Percentiles rank a stretch among this genome's conserved stretches.
Evolutionary conservation across 2,113 vertebrate genomes (phyloP).

Genomic region (Mionectes macconnelli): DNA sequence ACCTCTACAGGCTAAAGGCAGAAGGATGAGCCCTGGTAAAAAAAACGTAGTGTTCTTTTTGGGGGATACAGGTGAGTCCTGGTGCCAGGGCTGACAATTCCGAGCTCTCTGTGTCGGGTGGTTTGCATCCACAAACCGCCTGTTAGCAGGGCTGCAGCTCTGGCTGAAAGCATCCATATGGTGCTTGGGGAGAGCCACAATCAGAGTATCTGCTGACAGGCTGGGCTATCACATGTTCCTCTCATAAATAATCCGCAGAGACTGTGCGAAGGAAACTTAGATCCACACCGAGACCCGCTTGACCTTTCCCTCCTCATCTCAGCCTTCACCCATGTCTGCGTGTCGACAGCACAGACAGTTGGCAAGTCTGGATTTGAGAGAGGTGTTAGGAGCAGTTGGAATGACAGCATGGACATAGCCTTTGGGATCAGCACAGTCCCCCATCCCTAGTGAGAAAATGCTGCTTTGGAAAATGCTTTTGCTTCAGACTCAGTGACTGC

Average conservation of each 20-base stretch:
- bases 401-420: constrained; percentile 59
- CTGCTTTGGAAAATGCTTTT: constrained; percentile 1
- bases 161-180: constrained; percentile 65
- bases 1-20: not conserved
- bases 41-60: fast-evolving
- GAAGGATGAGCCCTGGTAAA: not conserved
- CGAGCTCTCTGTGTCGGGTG: fast-evolving
- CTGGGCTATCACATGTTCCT: constrained; percentile 55
- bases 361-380: constrained; percentile 39
- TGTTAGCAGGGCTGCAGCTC: constrained; percentile 53
- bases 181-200: constrained; percentile 54
- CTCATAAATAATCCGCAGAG: constrained; percentile 66
- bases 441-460: not conserved
- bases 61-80: not conserved
- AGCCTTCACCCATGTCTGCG: not conserved
- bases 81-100: not conserved
- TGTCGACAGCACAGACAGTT: constrained; percentile 61
- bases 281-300: not conserved
- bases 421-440: not conserved
- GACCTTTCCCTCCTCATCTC: constrained; percentile 34
- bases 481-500: not conserved
- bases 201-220: constrained; percentile 67
- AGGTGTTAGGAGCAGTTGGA: constrained; percentile 64
- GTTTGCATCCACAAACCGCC: not conserved
- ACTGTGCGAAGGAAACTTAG: constrained; percentile 55